Percentiles rank a stretch among this genome's conserved stretches.
These are phyloP conservation scores for Plodia interpunctella DNA, from an alignment of 1,140 invertebrate genomes.

Conservation along the genomic window DNA sequence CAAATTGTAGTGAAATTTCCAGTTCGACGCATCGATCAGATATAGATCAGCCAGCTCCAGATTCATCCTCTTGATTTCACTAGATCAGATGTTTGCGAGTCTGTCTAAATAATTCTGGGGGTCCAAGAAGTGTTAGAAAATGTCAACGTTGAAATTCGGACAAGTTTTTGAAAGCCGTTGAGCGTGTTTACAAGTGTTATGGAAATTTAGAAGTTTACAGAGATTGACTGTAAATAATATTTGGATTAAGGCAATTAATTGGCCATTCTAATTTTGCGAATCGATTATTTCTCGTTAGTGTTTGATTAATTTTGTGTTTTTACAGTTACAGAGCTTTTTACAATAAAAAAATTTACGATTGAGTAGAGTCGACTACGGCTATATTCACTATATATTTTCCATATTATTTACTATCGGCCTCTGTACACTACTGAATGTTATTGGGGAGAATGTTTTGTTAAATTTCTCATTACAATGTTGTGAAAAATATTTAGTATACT, in stretches of 20 bases:
- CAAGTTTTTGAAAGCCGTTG: constrained; percentile 1
- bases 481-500: background rate
- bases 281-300: no score
- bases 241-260: no score
- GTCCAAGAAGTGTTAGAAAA: constrained; percentile 60
- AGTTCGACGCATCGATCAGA: no score
- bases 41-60: no score
- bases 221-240: no score
- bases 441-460: constrained; percentile 14
- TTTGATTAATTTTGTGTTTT: no score
- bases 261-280: no score
- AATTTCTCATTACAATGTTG: background rate
- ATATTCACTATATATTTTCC: no score
- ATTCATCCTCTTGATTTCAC: background rate
- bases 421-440: constrained; percentile 20
- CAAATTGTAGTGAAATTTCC: no score
- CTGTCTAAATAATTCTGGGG: constrained; percentile 45
- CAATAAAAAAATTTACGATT: no score
- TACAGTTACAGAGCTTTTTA: no score
- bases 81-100: background rate
- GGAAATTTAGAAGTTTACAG: constrained; percentile 15
- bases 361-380: no score
- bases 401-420: background rate
- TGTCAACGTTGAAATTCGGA: constrained; percentile 21
- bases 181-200: background rate